Conservation (phyloP, 2,797 vertebrate species). For the Ptychadena robeensis region DNA sequence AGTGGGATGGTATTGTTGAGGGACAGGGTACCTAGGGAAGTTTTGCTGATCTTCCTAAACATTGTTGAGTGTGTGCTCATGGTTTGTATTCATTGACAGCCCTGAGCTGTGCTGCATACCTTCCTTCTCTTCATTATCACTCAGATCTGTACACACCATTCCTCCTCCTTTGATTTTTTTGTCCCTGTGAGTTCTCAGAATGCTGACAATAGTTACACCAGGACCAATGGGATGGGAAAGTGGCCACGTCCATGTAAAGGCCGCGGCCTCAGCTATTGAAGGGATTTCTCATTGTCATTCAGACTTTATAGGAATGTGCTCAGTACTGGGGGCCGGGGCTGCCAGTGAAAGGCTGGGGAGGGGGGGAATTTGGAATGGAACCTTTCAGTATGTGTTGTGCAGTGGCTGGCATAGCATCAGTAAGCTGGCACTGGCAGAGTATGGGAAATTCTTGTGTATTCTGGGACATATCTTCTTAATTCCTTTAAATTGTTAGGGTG, state of each 20-base stretch:
- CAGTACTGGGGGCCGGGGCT: conserved; percentile 29
- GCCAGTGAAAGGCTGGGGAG: conserved; percentile 27
- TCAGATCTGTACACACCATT: conserved; percentile 6
- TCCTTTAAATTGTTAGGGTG: background rate
- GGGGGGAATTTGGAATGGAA: conserved; percentile 36
- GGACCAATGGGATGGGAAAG: conserved; percentile 29
- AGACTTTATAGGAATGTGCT: conserved; percentile 52
- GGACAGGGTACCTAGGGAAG: no score
- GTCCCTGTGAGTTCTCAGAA: conserved; percentile 16
- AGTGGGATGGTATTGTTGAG: no score
- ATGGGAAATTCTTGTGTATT: background rate
- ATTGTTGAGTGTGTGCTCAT: no score
- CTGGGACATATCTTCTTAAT: background rate
- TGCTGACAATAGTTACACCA: conserved; percentile 33
- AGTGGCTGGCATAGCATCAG: conserved; percentile 11
- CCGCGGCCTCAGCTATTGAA: conserved; percentile 33
- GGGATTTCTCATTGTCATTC: conserved; percentile 40
- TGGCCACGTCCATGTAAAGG: background rate
- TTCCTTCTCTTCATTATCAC: background rate
- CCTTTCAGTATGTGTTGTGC: conserved; percentile 31
- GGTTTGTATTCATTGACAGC: background rate
- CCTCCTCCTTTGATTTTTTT: background rate
- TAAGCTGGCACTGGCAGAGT: background rate
- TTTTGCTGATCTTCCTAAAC: no score
- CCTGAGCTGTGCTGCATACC: background rate